A percentile compares a stretch with the other conserved stretches of the same genome.
Evolutionary conservation across 2,797 vertebrate species (phyloP).

Genomic region (Otolemur crassicaudatus): DNA sequence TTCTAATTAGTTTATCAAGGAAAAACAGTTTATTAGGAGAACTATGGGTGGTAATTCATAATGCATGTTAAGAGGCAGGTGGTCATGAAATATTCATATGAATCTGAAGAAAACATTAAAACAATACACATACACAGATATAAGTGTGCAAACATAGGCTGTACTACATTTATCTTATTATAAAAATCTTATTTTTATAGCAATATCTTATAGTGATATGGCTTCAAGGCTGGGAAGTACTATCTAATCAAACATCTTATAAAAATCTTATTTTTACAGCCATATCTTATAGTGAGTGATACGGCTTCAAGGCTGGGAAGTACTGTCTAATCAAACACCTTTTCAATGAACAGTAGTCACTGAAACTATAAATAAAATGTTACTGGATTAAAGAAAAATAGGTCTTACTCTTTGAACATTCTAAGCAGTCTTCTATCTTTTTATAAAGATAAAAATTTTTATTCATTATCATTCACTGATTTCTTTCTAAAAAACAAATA

Average conservation of each 20-base stretch:
- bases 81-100: slow-evolving; percentile 35
- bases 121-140: not conserved
- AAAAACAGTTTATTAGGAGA: slow-evolving; percentile 22
- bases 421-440: not conserved
- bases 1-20: slow-evolving; percentile 43
- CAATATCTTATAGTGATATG: not conserved
- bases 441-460: slow-evolving; percentile 34
- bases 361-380: slow-evolving; percentile 42
- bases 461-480: slow-evolving; percentile 18
- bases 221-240: not conserved
- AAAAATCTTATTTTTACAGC: not conserved
- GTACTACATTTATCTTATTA: not conserved
- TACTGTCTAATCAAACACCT: slow-evolving; percentile 27
- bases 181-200: not conserved
- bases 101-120: slow-evolving; percentile 31
- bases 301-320: not conserved
- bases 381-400: slow-evolving; percentile 24
- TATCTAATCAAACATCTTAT: slow-evolving; percentile 44
- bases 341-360: slow-evolving; percentile 1
- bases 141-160: not conserved
- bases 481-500: not conserved
- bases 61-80: slow-evolving; percentile 15
- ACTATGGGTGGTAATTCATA: not conserved
- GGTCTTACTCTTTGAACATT: slow-evolving; percentile 39
- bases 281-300: not conserved